Evolutionary conservation across 2,113 vertebrate species (phyloP).

Genomic region (Tiliqua scincoides): DNA sequence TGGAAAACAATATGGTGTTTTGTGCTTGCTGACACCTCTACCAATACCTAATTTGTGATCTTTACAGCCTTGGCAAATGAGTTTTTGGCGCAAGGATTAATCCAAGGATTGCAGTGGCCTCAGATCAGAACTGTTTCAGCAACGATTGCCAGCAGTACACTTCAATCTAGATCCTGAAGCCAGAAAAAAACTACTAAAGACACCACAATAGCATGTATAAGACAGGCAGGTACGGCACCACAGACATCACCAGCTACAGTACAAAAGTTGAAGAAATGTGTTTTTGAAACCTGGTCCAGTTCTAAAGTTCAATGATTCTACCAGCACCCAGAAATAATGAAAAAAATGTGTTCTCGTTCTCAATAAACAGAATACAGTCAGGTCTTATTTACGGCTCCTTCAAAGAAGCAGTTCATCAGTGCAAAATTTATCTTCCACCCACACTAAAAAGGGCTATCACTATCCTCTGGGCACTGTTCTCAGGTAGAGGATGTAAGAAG

Average conservation of each 20-base stretch:
- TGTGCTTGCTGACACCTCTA: no score
- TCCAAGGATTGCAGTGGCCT: not conserved
- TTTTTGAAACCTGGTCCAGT: not conserved
- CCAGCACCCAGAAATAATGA: not conserved
- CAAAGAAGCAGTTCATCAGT: not conserved
- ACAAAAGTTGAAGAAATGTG: not conserved
- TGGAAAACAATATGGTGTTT: no score
- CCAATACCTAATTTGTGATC: no score
- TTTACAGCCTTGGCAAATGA: no score
- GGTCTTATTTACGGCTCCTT: not conserved
- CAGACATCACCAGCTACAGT: not conserved
- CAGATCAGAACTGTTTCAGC: not conserved
- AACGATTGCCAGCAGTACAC: not conserved
- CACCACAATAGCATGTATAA: not conserved
- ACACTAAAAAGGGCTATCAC: not conserved
- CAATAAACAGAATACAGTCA: not conserved
- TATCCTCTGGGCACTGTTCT: not conserved
- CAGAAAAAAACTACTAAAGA: not conserved
- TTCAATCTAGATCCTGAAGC: not conserved
- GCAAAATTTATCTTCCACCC: not conserved
- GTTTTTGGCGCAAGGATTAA: not conserved
- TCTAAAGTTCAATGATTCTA: not conserved
- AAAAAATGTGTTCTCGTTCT: not conserved
- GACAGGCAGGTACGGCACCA: not conserved
- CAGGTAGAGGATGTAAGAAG: not conserved